Percentiles rank a stretch among this genome's conserved stretches.
phyloP scores from a whole-genome alignment of 2,113 vertebrate species.

The Cryptomyrus ogoouensis region DNA sequence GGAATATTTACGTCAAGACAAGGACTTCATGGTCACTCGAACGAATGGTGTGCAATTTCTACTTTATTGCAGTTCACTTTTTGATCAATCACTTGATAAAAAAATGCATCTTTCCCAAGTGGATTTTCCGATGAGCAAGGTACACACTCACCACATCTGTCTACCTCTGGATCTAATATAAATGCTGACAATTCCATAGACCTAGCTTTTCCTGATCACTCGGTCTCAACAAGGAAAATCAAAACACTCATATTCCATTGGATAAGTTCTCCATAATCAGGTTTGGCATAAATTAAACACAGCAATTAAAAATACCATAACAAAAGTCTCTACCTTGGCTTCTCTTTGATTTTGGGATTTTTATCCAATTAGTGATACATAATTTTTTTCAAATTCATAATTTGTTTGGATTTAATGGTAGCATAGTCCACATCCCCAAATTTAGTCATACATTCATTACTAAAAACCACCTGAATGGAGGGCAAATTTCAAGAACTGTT shows the following conservation, averaged over 20 bases:
- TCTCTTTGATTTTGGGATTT: background rate
- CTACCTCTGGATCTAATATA: background rate
- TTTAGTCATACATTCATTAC: background rate
- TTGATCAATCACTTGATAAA: background rate
- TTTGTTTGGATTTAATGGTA: background rate
- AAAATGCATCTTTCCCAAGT: background rate
- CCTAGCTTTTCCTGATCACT: background rate
- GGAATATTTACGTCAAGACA: background rate
- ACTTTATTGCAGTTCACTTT: conserved; percentile 15
- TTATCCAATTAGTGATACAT: background rate
- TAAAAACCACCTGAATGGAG: background rate
- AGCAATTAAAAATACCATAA: conserved; percentile 5
- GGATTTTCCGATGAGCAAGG: conserved; percentile 1
- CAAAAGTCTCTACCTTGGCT: background rate
- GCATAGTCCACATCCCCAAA: background rate
- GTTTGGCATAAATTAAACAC: conserved; percentile 11
- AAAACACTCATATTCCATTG: background rate
- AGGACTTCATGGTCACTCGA: conserved; percentile 5
- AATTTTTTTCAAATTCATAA: background rate
- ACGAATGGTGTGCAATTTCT: background rate
- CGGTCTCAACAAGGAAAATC: background rate
- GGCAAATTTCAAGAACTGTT: background rate
- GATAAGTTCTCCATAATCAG: background rate
- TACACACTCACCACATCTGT: background rate
- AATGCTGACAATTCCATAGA: background rate